phyloP scores from a whole-genome alignment of 1,140 invertebrate genomes.

The Rhagoletis pomonella region DNA sequence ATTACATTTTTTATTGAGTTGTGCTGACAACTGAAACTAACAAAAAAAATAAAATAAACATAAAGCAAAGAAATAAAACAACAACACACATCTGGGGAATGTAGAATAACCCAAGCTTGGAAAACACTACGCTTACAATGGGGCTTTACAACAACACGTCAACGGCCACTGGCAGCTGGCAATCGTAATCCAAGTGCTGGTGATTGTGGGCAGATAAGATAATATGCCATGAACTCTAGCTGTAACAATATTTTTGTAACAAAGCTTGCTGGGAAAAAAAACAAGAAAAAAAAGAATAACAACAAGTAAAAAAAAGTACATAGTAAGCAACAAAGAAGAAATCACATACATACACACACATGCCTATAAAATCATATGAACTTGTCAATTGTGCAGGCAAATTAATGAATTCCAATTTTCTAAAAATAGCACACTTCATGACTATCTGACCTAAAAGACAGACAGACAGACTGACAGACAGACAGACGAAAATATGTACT shows the following conservation, averaged over 20 bases:
- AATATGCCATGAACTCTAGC: neutral
- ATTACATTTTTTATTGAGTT: constrained; percentile 49
- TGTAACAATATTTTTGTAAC: neutral
- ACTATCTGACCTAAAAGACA: neutral
- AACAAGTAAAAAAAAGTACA: neutral
- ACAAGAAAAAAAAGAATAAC: neutral
- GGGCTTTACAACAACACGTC: constrained; percentile 37
- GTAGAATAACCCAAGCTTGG: constrained; percentile 29
- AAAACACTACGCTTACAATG: neutral
- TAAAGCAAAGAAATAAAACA: neutral
- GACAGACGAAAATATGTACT: neutral
- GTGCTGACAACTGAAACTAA: neutral
- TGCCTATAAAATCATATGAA: neutral
- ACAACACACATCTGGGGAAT: neutral
- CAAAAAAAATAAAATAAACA: neutral
- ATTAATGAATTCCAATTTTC: constrained; percentile 38
- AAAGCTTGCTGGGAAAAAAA: neutral
- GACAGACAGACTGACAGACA: neutral
- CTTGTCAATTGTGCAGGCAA: constrained; percentile 35
- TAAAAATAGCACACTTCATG: constrained; percentile 33
- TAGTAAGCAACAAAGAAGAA: neutral
- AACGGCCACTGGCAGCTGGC: neutral
- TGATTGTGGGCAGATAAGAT: constrained; percentile 36
- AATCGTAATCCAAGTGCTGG: constrained; percentile 8
- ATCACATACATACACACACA: neutral